These are phyloP conservation scores for Microctonus hyperodae DNA, from an alignment of 2,888 invertebrate genomes.

Conservation along the genomic window DNA sequence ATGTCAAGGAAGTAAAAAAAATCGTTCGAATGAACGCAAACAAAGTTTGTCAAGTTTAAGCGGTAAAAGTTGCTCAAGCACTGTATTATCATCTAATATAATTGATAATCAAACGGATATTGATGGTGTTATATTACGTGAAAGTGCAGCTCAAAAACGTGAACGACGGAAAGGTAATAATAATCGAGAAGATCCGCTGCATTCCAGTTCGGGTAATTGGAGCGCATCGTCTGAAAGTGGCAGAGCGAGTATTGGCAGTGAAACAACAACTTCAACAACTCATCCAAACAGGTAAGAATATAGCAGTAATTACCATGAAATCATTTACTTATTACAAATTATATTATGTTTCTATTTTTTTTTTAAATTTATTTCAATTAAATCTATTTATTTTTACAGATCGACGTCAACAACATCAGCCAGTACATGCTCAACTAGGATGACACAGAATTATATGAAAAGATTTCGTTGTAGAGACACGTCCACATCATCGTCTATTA, in stretches of 20 bases:
- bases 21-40: conserved; percentile 69
- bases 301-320: neutral
- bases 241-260: conserved; percentile 84
- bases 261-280: conserved; percentile 74
- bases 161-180: conserved; percentile 69
- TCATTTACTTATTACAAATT: neutral
- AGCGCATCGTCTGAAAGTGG: conserved; percentile 92
- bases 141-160: conserved; percentile 75
- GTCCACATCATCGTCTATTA: conserved; percentile 83
- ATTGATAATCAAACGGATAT: conserved; percentile 30
- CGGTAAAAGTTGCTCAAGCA: conserved; percentile 57
- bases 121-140: conserved; percentile 75
- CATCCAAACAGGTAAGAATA: conserved; percentile 55
- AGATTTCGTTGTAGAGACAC: conserved; percentile 65
- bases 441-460: conserved; percentile 59
- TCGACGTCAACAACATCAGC: conserved; percentile 62
- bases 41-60: conserved; percentile 75
- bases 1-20: neutral
- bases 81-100: conserved; percentile 49
- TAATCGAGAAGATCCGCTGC: conserved; percentile 76
- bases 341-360: too few relatives aligned
- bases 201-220: conserved; percentile 95
- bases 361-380: too few relatives aligned
- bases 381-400: too few relatives aligned
- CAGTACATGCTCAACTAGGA: conserved; percentile 59